Evolutionary conservation across 2,797 vertebrate genomes (phyloP).

Genomic region (Diplodus sargus): DNA sequence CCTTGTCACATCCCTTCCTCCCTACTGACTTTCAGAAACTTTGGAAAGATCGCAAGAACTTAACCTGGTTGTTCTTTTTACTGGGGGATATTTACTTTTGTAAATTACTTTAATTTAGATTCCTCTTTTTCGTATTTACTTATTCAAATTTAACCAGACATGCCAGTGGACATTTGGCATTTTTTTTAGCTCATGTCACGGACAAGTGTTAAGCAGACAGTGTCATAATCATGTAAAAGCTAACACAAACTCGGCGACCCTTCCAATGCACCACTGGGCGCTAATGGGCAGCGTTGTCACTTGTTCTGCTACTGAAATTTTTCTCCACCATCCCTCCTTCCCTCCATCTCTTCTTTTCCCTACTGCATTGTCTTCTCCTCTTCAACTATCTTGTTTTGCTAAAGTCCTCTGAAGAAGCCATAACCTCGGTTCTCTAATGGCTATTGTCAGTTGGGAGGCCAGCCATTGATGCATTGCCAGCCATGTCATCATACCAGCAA

Average conservation of each 20-base stretch:
- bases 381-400: slow-evolving; percentile 51
- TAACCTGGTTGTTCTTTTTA: slow-evolving; percentile 28
- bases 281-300: slow-evolving; percentile 56
- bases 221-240: slow-evolving; percentile 26
- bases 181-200: not conserved
- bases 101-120: not conserved
- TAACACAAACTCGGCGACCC: slow-evolving; percentile 17
- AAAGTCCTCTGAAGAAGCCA: slow-evolving; percentile 30
- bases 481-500: slow-evolving; percentile 28
- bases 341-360: slow-evolving; percentile 23
- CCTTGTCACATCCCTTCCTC: slow-evolving; percentile 44
- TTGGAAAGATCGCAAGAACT: slow-evolving; percentile 49
- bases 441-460: slow-evolving; percentile 14
- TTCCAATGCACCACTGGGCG: slow-evolving; percentile 26
- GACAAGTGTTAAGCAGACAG: slow-evolving; percentile 15
- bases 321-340: slow-evolving; percentile 26
- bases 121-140: not conserved
- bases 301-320: slow-evolving; percentile 51
- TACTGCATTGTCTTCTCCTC: slow-evolving; percentile 16
- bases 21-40: slow-evolving; percentile 60
- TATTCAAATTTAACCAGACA: not conserved
- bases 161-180: not conserved
- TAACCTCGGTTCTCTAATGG: slow-evolving; percentile 33
- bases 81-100: not conserved
- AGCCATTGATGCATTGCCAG: slow-evolving; percentile 12